phyloP scores from a whole-genome alignment of 2,113 vertebrate genomes.

The Seriola quinqueradiata region DNA sequence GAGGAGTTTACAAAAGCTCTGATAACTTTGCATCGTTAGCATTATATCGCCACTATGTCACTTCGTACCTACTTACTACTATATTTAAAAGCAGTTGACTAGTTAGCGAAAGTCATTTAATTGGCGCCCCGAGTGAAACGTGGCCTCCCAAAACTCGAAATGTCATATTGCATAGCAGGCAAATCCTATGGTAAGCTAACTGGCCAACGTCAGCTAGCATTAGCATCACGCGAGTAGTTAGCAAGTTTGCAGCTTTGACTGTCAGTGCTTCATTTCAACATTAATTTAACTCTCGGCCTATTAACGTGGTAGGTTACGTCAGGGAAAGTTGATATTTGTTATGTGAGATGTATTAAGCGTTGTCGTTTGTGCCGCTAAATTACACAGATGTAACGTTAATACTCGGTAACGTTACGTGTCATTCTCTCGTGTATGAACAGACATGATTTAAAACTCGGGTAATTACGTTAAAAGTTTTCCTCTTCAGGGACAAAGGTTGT shows the following conservation, averaged over 20 bases:
- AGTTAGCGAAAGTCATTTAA: slow-evolving; percentile 24
- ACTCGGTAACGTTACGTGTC: neutral
- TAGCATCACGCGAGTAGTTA: slow-evolving; percentile 35
- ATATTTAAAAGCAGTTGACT: neutral
- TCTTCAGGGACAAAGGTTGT: neutral
- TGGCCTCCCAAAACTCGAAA: slow-evolving; percentile 65
- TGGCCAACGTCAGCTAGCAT: slow-evolving; percentile 56
- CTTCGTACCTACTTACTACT: neutral
- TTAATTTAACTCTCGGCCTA: neutral
- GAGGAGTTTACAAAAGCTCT: slow-evolving; percentile 1
- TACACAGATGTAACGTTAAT: neutral
- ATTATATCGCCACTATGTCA: neutral
- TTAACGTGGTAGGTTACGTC: neutral
- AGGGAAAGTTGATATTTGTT: neutral
- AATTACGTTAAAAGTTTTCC: neutral
- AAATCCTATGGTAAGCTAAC: slow-evolving; percentile 66
- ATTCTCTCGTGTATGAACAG: neutral
- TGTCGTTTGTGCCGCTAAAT: neutral
- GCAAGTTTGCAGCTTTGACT: slow-evolving; percentile 6
- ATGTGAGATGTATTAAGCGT: neutral
- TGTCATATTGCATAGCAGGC: slow-evolving; percentile 58
- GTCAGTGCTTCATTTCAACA: neutral
- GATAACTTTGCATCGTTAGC: slow-evolving; percentile 8
- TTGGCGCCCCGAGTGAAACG: slow-evolving; percentile 43
- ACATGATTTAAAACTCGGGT: neutral